Evolutionary conservation across 2,888 invertebrate genomes (phyloP).

Genomic region (Cataglyphis cursor): DNA sequence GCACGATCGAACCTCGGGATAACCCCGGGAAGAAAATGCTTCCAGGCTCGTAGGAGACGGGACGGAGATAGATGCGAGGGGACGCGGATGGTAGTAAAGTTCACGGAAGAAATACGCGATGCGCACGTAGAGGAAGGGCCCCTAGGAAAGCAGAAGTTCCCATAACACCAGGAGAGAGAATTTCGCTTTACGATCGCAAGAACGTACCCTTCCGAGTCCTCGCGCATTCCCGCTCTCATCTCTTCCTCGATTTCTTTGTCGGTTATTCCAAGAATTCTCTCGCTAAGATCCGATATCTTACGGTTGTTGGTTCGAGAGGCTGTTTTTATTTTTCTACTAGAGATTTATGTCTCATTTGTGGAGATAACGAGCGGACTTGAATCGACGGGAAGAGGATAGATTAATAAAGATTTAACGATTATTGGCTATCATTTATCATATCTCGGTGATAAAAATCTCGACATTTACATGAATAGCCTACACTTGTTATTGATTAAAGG

Average conservation of each 20-base stretch:
- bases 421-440: constrained; percentile 24
- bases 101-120: constrained; percentile 79
- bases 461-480: neutral
- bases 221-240: constrained; percentile 57
- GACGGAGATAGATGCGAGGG: constrained; percentile 67
- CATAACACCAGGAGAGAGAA: constrained; percentile 75
- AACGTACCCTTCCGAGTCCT: constrained; percentile 71
- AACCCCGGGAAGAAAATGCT: constrained; percentile 64
- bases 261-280: constrained; percentile 37
- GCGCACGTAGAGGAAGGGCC: constrained; percentile 67
- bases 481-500: neutral
- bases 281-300: constrained; percentile 24
- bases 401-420: neutral
- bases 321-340: constrained; percentile 30
- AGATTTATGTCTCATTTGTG: constrained; percentile 29
- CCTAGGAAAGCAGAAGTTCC: constrained; percentile 61
- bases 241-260: constrained; percentile 50
- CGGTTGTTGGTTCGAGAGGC: neutral
- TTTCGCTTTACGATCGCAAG: constrained; percentile 81
- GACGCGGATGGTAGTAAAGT: constrained; percentile 67
- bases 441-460: neutral
- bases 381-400: neutral
- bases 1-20: constrained; percentile 69
- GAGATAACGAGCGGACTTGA: constrained; percentile 22
- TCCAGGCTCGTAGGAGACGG: constrained; percentile 59